phyloP scores from a whole-genome alignment of 53 echinoderm and acorn worm species.

The Arbacia lixula region DNA sequence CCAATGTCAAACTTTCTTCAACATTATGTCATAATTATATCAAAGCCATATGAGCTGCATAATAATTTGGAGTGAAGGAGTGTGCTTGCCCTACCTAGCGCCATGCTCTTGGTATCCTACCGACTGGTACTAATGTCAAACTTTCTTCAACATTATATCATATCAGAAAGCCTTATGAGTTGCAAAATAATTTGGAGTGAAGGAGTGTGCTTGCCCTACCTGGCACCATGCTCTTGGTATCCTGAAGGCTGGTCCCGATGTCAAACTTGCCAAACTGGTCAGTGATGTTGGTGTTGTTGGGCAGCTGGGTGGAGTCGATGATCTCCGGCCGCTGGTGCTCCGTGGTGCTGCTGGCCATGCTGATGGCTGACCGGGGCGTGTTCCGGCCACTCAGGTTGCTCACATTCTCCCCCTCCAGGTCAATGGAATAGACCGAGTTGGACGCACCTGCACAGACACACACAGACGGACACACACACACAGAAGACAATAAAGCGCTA shows the following conservation, averaged over 20 bases:
- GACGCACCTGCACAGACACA: slow-evolving; percentile 62
- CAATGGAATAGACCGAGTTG: slow-evolving; percentile 97
- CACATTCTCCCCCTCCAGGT: slow-evolving; percentile 86
- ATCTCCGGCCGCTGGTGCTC: slow-evolving; percentile 85
- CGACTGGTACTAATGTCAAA: slow-evolving; percentile 88
- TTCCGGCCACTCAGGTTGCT: slow-evolving; percentile 93
- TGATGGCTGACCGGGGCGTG: slow-evolving; percentile 91
- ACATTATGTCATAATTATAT: too few relatives aligned
- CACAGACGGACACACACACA: background rate
- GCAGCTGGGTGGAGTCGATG: slow-evolving; percentile 89
- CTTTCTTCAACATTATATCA: too few relatives aligned
- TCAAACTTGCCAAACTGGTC: slow-evolving; percentile 99
- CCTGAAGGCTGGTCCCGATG: slow-evolving; percentile 81
- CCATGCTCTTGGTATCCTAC: slow-evolving; percentile 69
- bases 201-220: too few relatives aligned
- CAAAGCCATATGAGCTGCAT: too few relatives aligned
- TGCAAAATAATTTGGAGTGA: too few relatives aligned
- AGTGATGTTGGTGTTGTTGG: slow-evolving; percentile 94
- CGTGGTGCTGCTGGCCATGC: slow-evolving; percentile 91
- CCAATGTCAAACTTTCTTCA: slow-evolving; percentile 99
- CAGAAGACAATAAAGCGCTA: too few relatives aligned
- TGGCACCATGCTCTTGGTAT: slow-evolving; percentile 60
- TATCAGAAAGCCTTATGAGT: too few relatives aligned
- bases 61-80: too few relatives aligned
- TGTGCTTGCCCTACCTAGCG: slow-evolving; percentile 28